Conservation (phyloP, 2,113 vertebrate species). For the Theristicus caerulescens region DNA sequence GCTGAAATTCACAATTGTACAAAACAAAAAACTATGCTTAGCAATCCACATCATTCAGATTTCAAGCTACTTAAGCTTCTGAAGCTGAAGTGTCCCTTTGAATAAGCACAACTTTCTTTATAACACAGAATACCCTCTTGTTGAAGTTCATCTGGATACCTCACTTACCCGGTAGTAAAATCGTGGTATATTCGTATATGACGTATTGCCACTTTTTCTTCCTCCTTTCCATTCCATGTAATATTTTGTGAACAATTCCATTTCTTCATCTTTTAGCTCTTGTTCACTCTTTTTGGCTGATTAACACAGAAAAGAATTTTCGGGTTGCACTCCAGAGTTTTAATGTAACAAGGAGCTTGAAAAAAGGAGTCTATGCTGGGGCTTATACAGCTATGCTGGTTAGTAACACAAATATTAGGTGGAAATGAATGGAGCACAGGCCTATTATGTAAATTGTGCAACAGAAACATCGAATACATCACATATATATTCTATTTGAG, state of each 20-base stretch:
- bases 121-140: neutral
- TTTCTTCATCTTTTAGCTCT: constrained; percentile 91
- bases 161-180: constrained; percentile 94
- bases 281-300: constrained; percentile 86
- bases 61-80: neutral
- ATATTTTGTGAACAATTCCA: constrained; percentile 89
- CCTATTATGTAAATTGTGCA: accelerated
- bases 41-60: neutral
- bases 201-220: constrained; percentile 70
- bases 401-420: too few relatives aligned
- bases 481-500: accelerated
- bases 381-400: neutral
- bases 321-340: neutral
- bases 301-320: constrained; percentile 9
- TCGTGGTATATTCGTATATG: constrained; percentile 87
- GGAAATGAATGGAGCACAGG: neutral
- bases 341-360: accelerated
- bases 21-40: neutral
- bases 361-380: neutral
- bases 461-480: accelerated
- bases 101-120: neutral
- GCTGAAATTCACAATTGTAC: neutral
- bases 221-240: constrained; percentile 93
- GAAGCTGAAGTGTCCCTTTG: neutral
- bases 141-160: neutral